phyloP scores from a whole-genome alignment of 2,888 invertebrate species.

The Tanypteryx hageni region DNA sequence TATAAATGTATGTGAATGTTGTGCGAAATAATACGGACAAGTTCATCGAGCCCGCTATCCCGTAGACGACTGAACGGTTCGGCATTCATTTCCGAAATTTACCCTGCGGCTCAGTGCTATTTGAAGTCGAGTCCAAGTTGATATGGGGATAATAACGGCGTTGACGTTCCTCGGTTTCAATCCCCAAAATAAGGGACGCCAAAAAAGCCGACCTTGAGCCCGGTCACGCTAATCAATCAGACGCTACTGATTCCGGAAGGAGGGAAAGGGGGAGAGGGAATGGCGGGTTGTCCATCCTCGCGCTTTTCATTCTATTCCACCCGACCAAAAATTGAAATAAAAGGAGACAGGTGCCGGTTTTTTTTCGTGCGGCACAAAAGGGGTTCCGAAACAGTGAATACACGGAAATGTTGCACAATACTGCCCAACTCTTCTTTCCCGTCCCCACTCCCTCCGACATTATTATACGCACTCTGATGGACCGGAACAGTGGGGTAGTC shows the following conservation, averaged over 20 bases:
- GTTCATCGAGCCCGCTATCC: too few relatives aligned
- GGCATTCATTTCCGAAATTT: neutral
- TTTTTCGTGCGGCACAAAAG: neutral
- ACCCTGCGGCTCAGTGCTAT: neutral
- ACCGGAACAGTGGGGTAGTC: neutral
- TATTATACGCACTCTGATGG: neutral
- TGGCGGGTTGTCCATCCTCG: neutral
- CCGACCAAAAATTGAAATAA: slow-evolving; percentile 5
- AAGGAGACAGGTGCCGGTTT: neutral
- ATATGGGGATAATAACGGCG: neutral
- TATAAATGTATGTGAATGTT: too few relatives aligned
- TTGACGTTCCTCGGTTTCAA: neutral
- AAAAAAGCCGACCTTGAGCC: neutral
- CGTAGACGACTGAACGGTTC: neutral
- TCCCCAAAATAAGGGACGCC: neutral
- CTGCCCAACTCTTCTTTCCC: neutral
- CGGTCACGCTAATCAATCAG: neutral
- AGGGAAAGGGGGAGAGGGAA: neutral
- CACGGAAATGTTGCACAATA: neutral
- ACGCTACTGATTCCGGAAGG: neutral
- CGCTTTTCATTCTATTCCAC: neutral
- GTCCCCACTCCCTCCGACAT: neutral
- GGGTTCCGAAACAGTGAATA: neutral
- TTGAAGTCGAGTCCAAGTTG: neutral
- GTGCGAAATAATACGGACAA: too few relatives aligned